Evolutionary conservation across 2,113 vertebrate genomes (phyloP).

Genomic region (Phalacrocorax carbo): DNA sequence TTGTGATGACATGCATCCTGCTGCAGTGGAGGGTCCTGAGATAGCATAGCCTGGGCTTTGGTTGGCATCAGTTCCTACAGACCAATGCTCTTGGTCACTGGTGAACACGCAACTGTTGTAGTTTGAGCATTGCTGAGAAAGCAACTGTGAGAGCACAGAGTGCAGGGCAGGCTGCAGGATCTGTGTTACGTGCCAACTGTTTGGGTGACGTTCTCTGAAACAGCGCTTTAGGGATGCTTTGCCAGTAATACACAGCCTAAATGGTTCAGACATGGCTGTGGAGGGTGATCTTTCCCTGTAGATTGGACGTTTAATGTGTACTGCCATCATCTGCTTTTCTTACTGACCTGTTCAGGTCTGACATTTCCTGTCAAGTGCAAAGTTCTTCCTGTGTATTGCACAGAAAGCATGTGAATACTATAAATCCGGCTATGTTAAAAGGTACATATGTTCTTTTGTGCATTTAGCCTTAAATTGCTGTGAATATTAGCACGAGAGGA

Average conservation of each 20-base stretch:
- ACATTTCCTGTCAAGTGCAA: accelerated
- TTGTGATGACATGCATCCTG: accelerated
- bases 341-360: neutral
- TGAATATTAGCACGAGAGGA: neutral
- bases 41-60: neutral
- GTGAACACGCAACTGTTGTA: too few relatives aligned
- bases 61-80: neutral
- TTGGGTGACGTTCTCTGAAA: neutral
- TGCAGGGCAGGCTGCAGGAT: neutral
- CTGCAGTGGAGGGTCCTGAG: accelerated
- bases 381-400: neutral
- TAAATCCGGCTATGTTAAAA: neutral
- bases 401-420: neutral
- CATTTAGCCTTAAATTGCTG: neutral
- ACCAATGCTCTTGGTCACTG: neutral
- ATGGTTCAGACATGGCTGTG: neutral
- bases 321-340: neutral
- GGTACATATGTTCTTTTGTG: neutral
- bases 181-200: accelerated
- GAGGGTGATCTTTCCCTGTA: too few relatives aligned
- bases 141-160: neutral
- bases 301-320: neutral
- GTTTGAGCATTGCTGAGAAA: neutral
- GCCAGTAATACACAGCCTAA: accelerated
- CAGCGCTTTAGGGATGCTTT: neutral